Evolutionary conservation across 2,113 vertebrate species (phyloP), one percentile per base, ranked within the genome.

Genomic region (Leucopternis melanops): DNA sequence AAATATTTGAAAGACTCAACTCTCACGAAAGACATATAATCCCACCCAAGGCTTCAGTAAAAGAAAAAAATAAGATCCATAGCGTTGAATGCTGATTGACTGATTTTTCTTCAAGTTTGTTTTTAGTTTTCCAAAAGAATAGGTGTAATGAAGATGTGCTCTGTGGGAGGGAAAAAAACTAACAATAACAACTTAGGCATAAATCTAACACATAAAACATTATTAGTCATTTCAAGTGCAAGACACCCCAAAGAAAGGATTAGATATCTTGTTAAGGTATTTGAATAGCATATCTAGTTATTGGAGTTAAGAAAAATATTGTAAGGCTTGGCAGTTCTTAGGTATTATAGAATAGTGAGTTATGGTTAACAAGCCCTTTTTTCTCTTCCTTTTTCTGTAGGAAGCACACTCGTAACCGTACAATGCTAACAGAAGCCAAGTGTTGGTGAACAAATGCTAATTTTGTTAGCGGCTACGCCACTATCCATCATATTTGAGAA

Each of bases 131-230:
- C 32, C 31, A 20, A 88, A 88, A 63, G 38, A 65, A 36, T 27
- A 79, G 0, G 0, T 70, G 15, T 32, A 85, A 71, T 54, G 42
- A 13, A 90, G 78, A 58, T 74, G 22, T 66, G 9, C 11, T 54
- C 16, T 77, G 12, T 34, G 10, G 47, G 36, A 42, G 16, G 22
- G 14, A 4, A 0, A 54, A 45, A 4, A 13, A 1, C 1, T 8
- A 25, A 25, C 23, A 72, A 63, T 14, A 50, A 26, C 26, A 5
- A 29, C 5, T 57, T 74, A 59, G 21, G n/a, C 14, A 29, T 77
- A 84, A 74, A 61, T 74, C 23, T 86, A 55, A 57, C 25, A 67
- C 11, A 22, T 31, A 87, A 88, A 83, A 17, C 45, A 47, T 32
- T 82, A 45, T 74, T 92, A 67, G 25, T 21, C 25, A 65, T 62